Base-by-base conservation (phyloP, 2,888 invertebrate genomes). In the Dasypogon diadema region DNA sequence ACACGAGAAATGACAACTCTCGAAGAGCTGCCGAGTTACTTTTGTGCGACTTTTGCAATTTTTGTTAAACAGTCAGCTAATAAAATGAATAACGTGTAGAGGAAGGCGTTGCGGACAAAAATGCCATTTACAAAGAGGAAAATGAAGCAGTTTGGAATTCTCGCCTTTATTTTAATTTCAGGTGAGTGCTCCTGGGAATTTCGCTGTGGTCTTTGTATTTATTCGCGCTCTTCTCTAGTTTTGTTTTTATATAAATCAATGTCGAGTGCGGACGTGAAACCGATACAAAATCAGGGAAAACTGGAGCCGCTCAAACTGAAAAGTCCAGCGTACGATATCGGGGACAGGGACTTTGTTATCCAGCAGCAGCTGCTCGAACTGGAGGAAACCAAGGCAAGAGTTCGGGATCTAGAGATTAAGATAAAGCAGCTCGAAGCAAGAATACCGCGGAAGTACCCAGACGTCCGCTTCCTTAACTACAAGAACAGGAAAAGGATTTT, bases 381-480 rank as follows among this genome's bases (percentile, higher is more conserved):
- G 65, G 86, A 88, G 77, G 90, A 91, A 80, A 92, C 92, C 0
- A 89, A 89, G 79, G 85, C 85, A 30, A 89, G 90, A 80, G 89
- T 95, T 78, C 87, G 88, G 46, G 89, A 90, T 73, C 83, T 95
- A 72, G 93, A 94, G 84, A 90, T 90, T 78, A 93, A 93, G 86
- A 87, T 95, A 46, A 88, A 89, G 68, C 87, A 90, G 70, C 84
- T 95, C 58, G 94, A 95, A 83, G 89, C 90, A 2, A 89, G 91
- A 82, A 89, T 93, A 56, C 92, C 93, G 1, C 94, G 95, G 81
- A 92, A 92, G 80, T 97, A 93, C 87, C 97, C 97, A 0, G 92
- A 94, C 83, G 97, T 99, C 0, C 93, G 93, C 84, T 97, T 96
- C 84, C 88, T 97, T 14, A 97, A 96, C 80, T 97, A 97, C 84